These are phyloP conservation scores for Notothenia coriiceps DNA, from an alignment of 2,113 vertebrate genomes.

Conservation along the genomic window DNA sequence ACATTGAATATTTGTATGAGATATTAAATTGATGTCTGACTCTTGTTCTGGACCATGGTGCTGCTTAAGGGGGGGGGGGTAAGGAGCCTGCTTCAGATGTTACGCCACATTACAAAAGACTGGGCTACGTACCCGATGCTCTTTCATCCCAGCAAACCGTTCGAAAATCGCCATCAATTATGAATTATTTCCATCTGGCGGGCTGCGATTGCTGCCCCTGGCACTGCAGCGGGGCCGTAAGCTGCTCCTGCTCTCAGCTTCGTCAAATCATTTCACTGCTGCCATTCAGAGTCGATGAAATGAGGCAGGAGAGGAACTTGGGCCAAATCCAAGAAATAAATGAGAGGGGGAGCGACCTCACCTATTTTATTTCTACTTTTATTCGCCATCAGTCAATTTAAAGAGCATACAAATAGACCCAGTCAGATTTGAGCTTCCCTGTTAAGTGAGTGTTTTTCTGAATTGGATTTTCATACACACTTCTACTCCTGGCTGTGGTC, in stretches of 20 bases:
- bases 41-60: not conserved
- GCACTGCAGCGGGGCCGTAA: constrained; percentile 4
- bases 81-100: constrained; percentile 22
- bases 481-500: not conserved
- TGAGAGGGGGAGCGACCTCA: not conserved
- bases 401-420: not conserved
- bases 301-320: constrained; percentile 26
- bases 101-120: not conserved
- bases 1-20: constrained; percentile 18
- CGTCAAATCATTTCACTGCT: constrained; percentile 9
- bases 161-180: constrained; percentile 56
- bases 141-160: constrained; percentile 27
- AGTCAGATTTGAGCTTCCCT: not conserved
- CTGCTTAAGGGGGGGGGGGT: not conserved
- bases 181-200: constrained; percentile 57
- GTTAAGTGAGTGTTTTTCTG: not conserved
- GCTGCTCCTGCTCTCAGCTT: constrained; percentile 19
- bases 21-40: constrained; percentile 17
- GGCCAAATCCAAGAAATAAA: constrained; percentile 8
- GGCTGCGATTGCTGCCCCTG: constrained; percentile 39
- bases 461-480: not conserved
- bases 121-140: not conserved
- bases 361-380: not conserved
- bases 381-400: constrained; percentile 2
- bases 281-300: constrained; percentile 21